These are phyloP conservation scores for Tolypeutes matacus DNA, from an alignment of 2,797 vertebrate species.

Conservation along the genomic window DNA sequence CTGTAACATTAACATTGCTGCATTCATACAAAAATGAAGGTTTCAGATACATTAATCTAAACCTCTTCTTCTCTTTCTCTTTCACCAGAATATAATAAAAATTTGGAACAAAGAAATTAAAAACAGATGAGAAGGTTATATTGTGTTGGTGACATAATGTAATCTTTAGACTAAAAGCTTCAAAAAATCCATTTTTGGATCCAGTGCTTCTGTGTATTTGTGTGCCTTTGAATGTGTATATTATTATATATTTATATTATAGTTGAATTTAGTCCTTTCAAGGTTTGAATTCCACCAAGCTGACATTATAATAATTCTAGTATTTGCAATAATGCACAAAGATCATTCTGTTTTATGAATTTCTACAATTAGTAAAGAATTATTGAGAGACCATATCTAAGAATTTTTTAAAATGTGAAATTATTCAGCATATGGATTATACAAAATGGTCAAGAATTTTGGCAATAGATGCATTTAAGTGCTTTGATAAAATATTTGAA, in stretches of 20 bases:
- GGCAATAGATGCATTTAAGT: background rate
- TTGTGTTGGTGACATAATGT: conserved; percentile 3
- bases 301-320: conserved; percentile 5
- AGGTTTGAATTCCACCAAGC: background rate
- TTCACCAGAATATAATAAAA: conserved; percentile 60
- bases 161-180: conserved; percentile 45
- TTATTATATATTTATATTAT: background rate
- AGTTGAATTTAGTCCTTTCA: background rate
- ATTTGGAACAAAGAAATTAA: conserved; percentile 63
- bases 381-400: background rate
- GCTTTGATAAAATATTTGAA: background rate
- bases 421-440: background rate
- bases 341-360: background rate
- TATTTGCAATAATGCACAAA: background rate
- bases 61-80: conserved; percentile 51
- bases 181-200: background rate
- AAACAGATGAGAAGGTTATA: conserved; percentile 40
- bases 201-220: background rate
- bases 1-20: conserved; percentile 69
- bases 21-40: conserved; percentile 65
- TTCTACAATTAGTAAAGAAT: background rate
- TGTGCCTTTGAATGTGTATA: background rate
- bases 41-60: conserved; percentile 69
- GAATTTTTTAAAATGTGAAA: background rate
- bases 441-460: background rate